Base-by-base conservation (phyloP, 2,797 vertebrate species). In the Tympanoctomys barrerae region DNA sequence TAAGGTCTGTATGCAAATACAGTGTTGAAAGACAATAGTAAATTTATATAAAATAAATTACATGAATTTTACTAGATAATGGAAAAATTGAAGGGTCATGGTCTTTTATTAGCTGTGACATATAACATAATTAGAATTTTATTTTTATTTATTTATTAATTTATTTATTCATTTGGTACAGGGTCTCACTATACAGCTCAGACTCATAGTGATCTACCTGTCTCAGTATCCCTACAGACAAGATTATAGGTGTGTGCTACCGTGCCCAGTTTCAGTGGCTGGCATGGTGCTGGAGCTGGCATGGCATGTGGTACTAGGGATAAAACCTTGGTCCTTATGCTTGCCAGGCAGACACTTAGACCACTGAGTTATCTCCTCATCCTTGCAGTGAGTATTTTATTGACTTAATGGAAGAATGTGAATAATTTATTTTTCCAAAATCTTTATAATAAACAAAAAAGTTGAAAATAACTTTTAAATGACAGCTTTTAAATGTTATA, bases 1-100 rank as follows among this genome's bases (percentile, higher is more conserved):
- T 97, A 96, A 91, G 93, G 61, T 89, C 52, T 96, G 28, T 96
- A 92, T 96, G 87, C 97, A 97, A 98, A 98, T 95, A 95, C 26
- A n/a, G 19, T 96, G 97, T 97, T 97, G 95, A 96, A 95, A 97
- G 75, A 73, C 81, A 97, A 86, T 79, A 94, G 36, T 94, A 92
- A 75, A 61, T 94, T 88, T 68, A 84, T 24, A 33, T 64, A 87
- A 66, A 81, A 96, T 97, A 98, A 95, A 97, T 83, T 85, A 71
- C 46, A 94, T 85, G 84, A 97, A 79, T 96, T 84, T 96, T 85
- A 66, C 66, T 92, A 77, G 77, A 90, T 33, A 78, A 94, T 66
- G 31, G 91, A 82, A 91, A 97, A 96, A 92, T 87, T 86, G 88
- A 92, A 95, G 68, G 70, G 49, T 95, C 52, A 92, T 91, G 54